Percentiles rank a stretch among this genome's conserved stretches.
phyloP scores from a whole-genome alignment of 2,888 invertebrate species.

The Marronus borbonicus region DNA sequence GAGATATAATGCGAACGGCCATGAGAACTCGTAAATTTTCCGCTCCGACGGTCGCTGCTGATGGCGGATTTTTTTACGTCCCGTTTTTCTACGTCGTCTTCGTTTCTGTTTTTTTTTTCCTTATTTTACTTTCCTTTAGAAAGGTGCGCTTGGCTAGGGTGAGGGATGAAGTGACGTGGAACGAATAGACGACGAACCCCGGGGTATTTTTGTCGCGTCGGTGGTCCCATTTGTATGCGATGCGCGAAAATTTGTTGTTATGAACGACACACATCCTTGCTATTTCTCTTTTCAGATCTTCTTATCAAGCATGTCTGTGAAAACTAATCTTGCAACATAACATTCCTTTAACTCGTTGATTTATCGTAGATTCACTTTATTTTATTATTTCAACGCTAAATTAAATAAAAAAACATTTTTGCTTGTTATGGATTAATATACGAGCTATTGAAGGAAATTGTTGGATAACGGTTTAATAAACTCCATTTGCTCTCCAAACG shows the following conservation, averaged over 20 bases:
- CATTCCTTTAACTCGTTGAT: too few relatives aligned
- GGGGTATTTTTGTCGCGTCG: conserved; percentile 1
- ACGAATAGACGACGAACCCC: background rate
- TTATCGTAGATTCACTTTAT: too few relatives aligned
- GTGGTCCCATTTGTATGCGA: conserved; percentile 20
- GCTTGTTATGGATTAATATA: too few relatives aligned
- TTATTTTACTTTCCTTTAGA: background rate
- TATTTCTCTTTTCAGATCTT: background rate
- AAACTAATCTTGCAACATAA: too few relatives aligned
- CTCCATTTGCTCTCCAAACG: too few relatives aligned
- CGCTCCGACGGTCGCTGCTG: conserved; percentile 2
- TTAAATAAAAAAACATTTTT: too few relatives aligned
- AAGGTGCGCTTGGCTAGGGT: background rate
- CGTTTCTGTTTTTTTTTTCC: background rate
- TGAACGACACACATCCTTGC: background rate
- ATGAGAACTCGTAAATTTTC: conserved; percentile 50
- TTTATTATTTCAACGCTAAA: too few relatives aligned
- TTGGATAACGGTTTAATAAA: too few relatives aligned
- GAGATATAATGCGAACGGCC: conserved; percentile 49
- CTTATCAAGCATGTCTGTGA: background rate
- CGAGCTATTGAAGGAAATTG: too few relatives aligned
- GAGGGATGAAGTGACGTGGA: background rate
- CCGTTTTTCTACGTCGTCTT: background rate
- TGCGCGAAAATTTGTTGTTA: conserved; percentile 14
- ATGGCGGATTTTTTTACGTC: background rate